These are phyloP conservation scores for Spinibarbus caldwelli DNA, from an alignment of 2,797 vertebrate genomes.

Conservation along the genomic window DNA sequence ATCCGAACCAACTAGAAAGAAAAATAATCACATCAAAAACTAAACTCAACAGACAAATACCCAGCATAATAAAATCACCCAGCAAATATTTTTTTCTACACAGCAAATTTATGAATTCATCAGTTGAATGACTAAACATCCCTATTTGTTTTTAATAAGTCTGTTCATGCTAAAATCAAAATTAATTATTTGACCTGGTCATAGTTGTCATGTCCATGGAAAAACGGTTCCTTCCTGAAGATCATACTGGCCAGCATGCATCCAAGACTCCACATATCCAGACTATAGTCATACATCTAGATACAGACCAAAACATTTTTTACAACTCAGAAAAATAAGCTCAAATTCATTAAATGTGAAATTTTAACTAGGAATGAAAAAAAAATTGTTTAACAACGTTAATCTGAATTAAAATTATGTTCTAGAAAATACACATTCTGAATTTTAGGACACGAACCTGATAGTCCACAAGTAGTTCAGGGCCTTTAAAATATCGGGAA, in stretches of 20 bases:
- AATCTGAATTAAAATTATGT: neutral
- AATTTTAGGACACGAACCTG: slow-evolving; percentile 80
- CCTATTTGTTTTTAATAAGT: neutral
- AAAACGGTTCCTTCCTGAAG: slow-evolving; percentile 99
- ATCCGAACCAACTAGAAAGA: slow-evolving; percentile 91
- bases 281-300: slow-evolving; percentile 99
- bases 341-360: neutral
- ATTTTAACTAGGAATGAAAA: neutral
- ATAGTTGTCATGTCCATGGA: slow-evolving; percentile 99
- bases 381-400: no score
- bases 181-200: slow-evolving; percentile 86
- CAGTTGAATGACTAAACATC: neutral
- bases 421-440: neutral
- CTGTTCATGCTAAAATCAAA: neutral
- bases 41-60: neutral
- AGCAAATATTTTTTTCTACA: neutral
- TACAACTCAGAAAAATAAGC: neutral
- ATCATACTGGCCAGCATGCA: slow-evolving; percentile 99
- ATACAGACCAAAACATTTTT: slow-evolving; percentile 18
- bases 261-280: slow-evolving; percentile 99
- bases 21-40: neutral
- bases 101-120: neutral
- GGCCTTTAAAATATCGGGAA: slow-evolving; percentile 99
- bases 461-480: slow-evolving; percentile 98
- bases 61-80: neutral